These are phyloP conservation scores for Larimichthys polyactis DNA, from an alignment of 2,113 vertebrate species.

Conservation along the genomic window DNA sequence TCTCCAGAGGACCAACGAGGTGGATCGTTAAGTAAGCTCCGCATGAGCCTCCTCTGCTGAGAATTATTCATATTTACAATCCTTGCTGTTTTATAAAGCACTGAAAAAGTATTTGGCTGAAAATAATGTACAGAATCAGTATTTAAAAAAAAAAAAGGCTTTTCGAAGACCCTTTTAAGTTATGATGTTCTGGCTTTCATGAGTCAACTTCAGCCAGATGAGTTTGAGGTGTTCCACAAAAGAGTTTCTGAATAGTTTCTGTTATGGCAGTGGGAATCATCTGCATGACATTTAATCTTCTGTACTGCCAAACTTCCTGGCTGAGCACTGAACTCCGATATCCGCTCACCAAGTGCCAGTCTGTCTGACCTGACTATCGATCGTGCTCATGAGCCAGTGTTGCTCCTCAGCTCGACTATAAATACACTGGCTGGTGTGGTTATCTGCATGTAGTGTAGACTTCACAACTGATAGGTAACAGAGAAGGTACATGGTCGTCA, in stretches of 20 bases:
- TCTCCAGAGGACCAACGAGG: slow-evolving; percentile 44
- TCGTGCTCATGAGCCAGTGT: slow-evolving; percentile 37
- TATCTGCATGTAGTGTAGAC: slow-evolving; percentile 54
- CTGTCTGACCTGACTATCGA: slow-evolving; percentile 62
- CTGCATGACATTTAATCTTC: slow-evolving; percentile 40
- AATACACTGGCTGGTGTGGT: slow-evolving; percentile 32
- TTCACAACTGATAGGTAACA: slow-evolving; percentile 35
- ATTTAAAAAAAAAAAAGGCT: slow-evolving; percentile 31
- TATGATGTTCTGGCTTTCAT: slow-evolving; percentile 33
- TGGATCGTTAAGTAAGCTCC: slow-evolving; percentile 46
- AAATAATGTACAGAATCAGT: slow-evolving; percentile 68
- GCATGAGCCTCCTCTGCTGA: slow-evolving; percentile 60
- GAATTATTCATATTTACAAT: slow-evolving; percentile 81
- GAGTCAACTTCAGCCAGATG: slow-evolving; percentile 50
- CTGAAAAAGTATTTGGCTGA: slow-evolving; percentile 85
- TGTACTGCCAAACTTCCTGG: slow-evolving; percentile 50
- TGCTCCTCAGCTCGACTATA: slow-evolving; percentile 47
- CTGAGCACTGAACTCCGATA: slow-evolving; percentile 51
- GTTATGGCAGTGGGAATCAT: slow-evolving; percentile 36
- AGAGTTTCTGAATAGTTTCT: slow-evolving; percentile 17
- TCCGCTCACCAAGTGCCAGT: slow-evolving; percentile 30
- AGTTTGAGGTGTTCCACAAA: slow-evolving; percentile 20
- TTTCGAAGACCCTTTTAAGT: slow-evolving; percentile 55
- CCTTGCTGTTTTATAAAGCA: slow-evolving; percentile 86
- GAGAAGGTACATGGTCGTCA: slow-evolving; percentile 11